Evolutionary conservation across 1,140 invertebrate species (phyloP).

Genomic region (Hestina assimilis): DNA sequence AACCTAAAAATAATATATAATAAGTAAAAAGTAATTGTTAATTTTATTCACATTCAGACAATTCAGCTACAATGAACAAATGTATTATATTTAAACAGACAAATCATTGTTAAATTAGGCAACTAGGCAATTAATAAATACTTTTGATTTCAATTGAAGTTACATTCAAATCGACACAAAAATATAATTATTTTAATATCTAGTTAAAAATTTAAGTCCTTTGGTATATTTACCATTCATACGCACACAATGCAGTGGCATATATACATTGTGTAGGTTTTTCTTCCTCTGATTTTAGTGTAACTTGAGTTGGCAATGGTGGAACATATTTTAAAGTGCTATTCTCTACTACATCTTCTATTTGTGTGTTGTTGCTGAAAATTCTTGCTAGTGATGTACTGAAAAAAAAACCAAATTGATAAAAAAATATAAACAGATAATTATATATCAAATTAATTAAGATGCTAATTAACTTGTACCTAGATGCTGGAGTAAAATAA

Average conservation of each 20-base stretch:
- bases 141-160: too few relatives aligned
- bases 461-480: constrained; percentile 23
- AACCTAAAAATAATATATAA: constrained; percentile 42
- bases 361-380: constrained; percentile 40
- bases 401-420: constrained; percentile 23
- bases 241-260: constrained; percentile 48
- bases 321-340: constrained; percentile 59
- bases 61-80: too few relatives aligned
- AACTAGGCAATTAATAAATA: too few relatives aligned
- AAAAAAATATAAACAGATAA: background rate
- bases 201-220: background rate
- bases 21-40: background rate
- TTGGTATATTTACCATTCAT: constrained; percentile 60
- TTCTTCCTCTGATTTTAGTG: constrained; percentile 37
- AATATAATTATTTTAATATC: background rate
- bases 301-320: constrained; percentile 36
- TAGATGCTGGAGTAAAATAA: constrained; percentile 59
- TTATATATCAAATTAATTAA: background rate
- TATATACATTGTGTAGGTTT: constrained; percentile 52
- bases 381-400: constrained; percentile 63
- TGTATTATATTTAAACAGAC: too few relatives aligned
- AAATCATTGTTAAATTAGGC: too few relatives aligned
- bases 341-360: constrained; percentile 37
- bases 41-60: too few relatives aligned
- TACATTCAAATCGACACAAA: background rate